phyloP scores from a whole-genome alignment of 2,888 invertebrate genomes.

The Subacronicta megacephala region DNA sequence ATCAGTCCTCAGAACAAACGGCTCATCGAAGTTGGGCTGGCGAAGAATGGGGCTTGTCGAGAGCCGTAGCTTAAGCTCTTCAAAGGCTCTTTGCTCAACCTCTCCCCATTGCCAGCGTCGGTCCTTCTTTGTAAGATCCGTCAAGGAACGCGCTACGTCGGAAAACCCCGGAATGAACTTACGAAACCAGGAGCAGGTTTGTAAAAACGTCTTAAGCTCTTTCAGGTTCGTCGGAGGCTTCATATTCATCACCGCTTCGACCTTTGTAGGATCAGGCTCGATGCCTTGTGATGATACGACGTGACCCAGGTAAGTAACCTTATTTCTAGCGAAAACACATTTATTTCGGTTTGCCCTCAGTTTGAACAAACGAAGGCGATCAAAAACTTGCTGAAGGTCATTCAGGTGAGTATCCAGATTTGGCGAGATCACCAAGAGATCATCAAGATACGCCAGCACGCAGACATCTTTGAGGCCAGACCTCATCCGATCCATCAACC shows the following conservation, averaged over 20 bases:
- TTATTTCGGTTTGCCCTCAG: not conserved
- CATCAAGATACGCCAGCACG: slow-evolving; percentile 2
- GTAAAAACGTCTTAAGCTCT: not conserved
- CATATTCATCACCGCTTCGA: not conserved
- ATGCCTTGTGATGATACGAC: not conserved
- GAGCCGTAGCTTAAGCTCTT: not conserved
- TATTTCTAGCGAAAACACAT: not conserved
- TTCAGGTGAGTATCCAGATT: not conserved
- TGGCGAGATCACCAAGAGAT: not conserved
- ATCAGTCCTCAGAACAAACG: not conserved
- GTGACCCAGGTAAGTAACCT: not conserved
- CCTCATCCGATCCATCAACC: slow-evolving; percentile 4
- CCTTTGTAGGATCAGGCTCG: not conserved
- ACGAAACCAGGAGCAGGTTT: no score
- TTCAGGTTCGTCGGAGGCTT: not conserved
- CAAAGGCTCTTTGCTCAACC: not conserved
- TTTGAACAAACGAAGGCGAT: not conserved
- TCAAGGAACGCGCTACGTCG: no score
- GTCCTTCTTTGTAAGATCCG: no score
- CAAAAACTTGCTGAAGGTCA: not conserved
- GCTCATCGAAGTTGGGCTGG: not conserved
- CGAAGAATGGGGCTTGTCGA: not conserved
- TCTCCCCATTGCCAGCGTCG: not conserved
- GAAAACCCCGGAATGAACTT: no score
- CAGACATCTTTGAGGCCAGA: slow-evolving; percentile 1